Percentiles rank a stretch among this genome's conserved stretches.
phyloP scores from a whole-genome alignment of 2,888 invertebrate species.

The Corbicula japonica region DNA sequence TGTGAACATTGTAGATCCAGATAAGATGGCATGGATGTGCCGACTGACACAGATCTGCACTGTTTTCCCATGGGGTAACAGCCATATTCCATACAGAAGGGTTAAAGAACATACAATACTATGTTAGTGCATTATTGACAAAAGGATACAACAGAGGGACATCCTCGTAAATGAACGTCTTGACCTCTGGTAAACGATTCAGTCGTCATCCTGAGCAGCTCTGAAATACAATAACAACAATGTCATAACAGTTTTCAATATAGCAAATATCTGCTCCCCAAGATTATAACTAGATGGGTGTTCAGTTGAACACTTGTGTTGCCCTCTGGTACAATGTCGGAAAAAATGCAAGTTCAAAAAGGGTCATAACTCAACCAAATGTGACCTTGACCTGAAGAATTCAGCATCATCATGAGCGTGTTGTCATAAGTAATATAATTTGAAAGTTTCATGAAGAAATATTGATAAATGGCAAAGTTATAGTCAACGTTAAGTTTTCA shows the following conservation, averaged over 20 bases:
- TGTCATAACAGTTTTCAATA: background rate
- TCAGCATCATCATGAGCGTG: too few relatives aligned
- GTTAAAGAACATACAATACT: background rate
- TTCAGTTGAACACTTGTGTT: background rate
- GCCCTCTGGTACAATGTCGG: background rate
- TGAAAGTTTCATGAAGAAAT: too few relatives aligned
- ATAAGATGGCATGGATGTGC: too few relatives aligned
- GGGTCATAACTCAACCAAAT: background rate
- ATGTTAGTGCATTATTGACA: background rate
- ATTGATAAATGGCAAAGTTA: too few relatives aligned
- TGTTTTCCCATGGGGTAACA: too few relatives aligned
- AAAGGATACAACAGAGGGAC: slow-evolving; percentile 86
- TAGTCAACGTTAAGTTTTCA: too few relatives aligned
- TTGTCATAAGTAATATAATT: too few relatives aligned
- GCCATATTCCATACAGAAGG: background rate
- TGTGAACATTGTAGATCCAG: too few relatives aligned
- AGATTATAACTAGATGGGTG: background rate
- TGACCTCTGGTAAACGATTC: slow-evolving; percentile 86
- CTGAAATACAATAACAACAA: too few relatives aligned
- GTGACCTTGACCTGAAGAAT: background rate
- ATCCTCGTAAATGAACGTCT: slow-evolving; percentile 85
- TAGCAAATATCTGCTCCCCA: background rate
- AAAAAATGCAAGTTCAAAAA: background rate
- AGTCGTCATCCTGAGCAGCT: slow-evolving; percentile 87
- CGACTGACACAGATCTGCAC: too few relatives aligned